phyloP scores from a whole-genome alignment of 2,888 invertebrate genomes.

The Octodonta nipae region DNA sequence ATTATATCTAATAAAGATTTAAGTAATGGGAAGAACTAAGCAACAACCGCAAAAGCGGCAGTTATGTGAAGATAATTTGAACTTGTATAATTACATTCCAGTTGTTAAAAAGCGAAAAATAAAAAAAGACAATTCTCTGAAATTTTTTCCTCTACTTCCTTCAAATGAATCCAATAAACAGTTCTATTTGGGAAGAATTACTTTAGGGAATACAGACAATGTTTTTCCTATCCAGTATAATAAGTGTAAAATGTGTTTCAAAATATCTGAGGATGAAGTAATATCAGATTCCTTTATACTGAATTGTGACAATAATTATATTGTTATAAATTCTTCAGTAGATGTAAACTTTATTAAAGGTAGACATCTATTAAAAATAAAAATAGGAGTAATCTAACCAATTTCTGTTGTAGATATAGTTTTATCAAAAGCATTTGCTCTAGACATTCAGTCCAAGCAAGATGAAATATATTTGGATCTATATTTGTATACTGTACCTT shows the following conservation, averaged over 20 bases:
- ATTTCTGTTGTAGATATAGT: slow-evolving; percentile 23
- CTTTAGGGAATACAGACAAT: slow-evolving; percentile 24
- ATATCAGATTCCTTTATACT: slow-evolving; percentile 15
- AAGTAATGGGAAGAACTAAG: slow-evolving; percentile 6
- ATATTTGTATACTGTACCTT: slow-evolving; percentile 23
- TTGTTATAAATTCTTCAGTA: too few relatives aligned
- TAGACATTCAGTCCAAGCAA: slow-evolving; percentile 18
- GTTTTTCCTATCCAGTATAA: slow-evolving; percentile 21
- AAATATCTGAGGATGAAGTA: slow-evolving; percentile 10
- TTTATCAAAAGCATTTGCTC: slow-evolving; percentile 22
- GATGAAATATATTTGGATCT: slow-evolving; percentile 21
- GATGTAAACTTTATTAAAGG: too few relatives aligned
- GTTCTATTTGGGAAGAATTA: slow-evolving; percentile 21
- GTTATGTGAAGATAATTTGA: slow-evolving; percentile 7
- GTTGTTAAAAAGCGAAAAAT: slow-evolving; percentile 13
- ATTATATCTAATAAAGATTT: too few relatives aligned
- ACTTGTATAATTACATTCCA: slow-evolving; percentile 13
- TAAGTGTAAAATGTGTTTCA: slow-evolving; percentile 20
- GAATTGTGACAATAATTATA: too few relatives aligned
- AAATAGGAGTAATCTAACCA: too few relatives aligned
- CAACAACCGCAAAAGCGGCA: slow-evolving; percentile 9
- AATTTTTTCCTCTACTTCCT: slow-evolving; percentile 8
- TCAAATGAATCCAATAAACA: slow-evolving; percentile 12
- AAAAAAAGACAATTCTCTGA: slow-evolving; percentile 4
- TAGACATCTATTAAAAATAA: too few relatives aligned